phyloP scores from a whole-genome alignment of 2,888 invertebrate genomes.

The Mimas tiliae region DNA sequence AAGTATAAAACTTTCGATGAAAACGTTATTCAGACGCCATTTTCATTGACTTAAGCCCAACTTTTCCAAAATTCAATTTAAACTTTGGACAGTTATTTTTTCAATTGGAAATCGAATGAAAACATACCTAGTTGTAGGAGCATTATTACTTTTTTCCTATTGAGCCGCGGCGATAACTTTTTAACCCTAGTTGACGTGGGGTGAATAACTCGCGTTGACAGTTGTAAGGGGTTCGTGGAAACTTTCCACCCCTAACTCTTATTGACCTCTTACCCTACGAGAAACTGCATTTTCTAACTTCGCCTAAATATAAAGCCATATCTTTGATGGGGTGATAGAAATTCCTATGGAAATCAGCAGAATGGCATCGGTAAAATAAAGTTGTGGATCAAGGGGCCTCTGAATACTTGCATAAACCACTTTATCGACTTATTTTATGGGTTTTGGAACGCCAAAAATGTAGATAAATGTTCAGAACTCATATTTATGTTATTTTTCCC shows the following conservation, averaged over 20 bases:
- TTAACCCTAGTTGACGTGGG: slow-evolving; percentile 75
- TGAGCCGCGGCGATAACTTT: slow-evolving; percentile 69
- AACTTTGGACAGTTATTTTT: slow-evolving; percentile 39
- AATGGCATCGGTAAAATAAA: slow-evolving; percentile 56
- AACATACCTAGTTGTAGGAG: slow-evolving; percentile 45
- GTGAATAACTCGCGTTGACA: slow-evolving; percentile 77
- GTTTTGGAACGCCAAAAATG: slow-evolving; percentile 4
- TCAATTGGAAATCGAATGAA: slow-evolving; percentile 39
- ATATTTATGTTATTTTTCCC: slow-evolving; percentile 1
- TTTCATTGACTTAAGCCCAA: slow-evolving; percentile 13
- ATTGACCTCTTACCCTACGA: slow-evolving; percentile 70
- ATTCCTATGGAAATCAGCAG: slow-evolving; percentile 61
- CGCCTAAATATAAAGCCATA: slow-evolving; percentile 54
- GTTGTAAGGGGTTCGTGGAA: slow-evolving; percentile 66
- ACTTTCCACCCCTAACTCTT: slow-evolving; percentile 66
- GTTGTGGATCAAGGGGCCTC: slow-evolving; percentile 45
- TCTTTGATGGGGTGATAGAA: slow-evolving; percentile 53
- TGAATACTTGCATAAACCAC: slow-evolving; percentile 43
- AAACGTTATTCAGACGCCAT: slow-evolving; percentile 5
- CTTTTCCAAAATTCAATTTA: slow-evolving; percentile 22
- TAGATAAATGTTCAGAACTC: neutral
- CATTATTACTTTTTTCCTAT: slow-evolving; percentile 70
- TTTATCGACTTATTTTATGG: slow-evolving; percentile 33
- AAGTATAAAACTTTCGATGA: neutral
- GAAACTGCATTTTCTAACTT: slow-evolving; percentile 66